These are phyloP conservation scores for Brachionus koreanus DNA, from an alignment of 1,140 invertebrate genomes.

Conservation along the genomic window DNA sequence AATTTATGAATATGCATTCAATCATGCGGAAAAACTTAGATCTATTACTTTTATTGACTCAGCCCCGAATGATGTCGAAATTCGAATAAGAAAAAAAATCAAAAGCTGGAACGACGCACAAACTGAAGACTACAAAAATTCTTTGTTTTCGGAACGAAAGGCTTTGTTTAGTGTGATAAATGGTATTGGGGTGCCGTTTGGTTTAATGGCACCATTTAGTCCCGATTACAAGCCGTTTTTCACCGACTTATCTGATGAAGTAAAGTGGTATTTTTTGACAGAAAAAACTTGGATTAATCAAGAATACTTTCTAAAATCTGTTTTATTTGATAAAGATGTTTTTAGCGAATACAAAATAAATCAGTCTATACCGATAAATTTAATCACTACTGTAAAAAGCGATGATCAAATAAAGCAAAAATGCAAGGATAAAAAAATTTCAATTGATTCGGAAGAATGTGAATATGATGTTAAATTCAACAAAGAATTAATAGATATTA, in stretches of 20 bases:
- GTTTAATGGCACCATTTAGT: background rate
- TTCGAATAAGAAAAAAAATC: background rate
- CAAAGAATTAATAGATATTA: background rate
- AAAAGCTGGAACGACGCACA: constrained; percentile 1
- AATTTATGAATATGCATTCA: constrained; percentile 28
- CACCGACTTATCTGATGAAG: background rate
- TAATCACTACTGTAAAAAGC: constrained; percentile 1
- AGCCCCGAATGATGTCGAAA: background rate
- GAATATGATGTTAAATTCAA: constrained; percentile 11
- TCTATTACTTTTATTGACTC: constrained; percentile 8
- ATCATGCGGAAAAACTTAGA: background rate
- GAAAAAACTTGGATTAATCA: constrained; percentile 43
- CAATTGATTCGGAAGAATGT: constrained; percentile 18
- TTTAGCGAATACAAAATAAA: background rate
- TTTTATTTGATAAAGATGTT: background rate
- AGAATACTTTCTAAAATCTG: background rate
- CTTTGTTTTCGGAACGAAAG: background rate
- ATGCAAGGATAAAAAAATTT: background rate
- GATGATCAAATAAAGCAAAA: constrained; percentile 37
- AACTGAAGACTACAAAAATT: background rate
- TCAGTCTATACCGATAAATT: constrained; percentile 20
- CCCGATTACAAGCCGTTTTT: background rate
- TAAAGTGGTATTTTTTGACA: constrained; percentile 29
- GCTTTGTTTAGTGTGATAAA: background rate
- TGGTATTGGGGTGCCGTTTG: constrained; percentile 27